Evolutionary conservation across 2,888 invertebrate genomes (phyloP), one percentile per base, ranked within the genome.

Genomic region (Alviniconcha strummeri): DNA sequence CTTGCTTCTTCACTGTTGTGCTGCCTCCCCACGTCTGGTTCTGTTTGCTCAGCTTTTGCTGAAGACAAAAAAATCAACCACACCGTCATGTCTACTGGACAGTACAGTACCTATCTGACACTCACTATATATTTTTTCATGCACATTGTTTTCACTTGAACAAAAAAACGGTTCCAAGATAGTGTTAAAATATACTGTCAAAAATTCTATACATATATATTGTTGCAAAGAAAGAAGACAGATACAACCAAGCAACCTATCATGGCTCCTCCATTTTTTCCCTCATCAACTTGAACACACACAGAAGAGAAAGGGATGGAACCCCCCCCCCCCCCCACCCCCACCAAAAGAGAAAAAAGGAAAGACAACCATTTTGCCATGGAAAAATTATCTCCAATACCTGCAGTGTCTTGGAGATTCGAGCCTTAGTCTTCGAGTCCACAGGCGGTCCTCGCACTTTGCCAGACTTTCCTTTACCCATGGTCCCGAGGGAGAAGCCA

Each of bases 351-450:
- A 36, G 3, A 36, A 36, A 36, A 36, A 36, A n/a, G n/a, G n/a
- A n/a, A n/a, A 36, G 36, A 36, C 36, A 36, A 36, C 36, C 36
- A 3, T 3, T 36, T 36, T 36, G 36, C 36, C 36, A 36, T 36
- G 36, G 36, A 36, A 36, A 36, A 3, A 36, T 36, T 3, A 36
- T 36, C 36, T 36, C 60, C 8, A 60, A 54, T 87, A 92, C 92
- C 90, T 93, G 94, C 77, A 99, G 94, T 0, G 99, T 98, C 95
- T 99, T 99, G 84, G 99, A 99, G 94, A 99, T 99, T 87, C 98
- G 96, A 15, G 99, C 99, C 95, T 99, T 98, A 0, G 99, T 99
- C 95, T 99, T 99, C 93, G 99, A 98, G 94, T 99, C 99, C 71
- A 99, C 97, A 19, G 94, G 98, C 0, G 99, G 98, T 87, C 98